Evolutionary conservation across 2,113 vertebrate genomes (phyloP).

Genomic region (Chelonoidis abingdonii): DNA sequence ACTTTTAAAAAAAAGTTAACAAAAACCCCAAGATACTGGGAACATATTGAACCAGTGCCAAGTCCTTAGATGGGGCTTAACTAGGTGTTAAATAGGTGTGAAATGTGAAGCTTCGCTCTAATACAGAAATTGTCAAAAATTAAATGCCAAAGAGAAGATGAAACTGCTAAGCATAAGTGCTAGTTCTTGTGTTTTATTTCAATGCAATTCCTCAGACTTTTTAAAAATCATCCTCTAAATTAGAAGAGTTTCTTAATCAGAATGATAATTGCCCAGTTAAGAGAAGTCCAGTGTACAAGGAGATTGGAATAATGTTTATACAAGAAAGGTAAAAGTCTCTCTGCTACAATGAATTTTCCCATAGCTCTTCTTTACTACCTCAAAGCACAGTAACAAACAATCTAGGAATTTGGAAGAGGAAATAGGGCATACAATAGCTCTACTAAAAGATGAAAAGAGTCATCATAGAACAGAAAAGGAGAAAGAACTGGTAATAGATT

Average conservation of each 20-base stretch:
- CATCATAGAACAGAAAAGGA: not conserved
- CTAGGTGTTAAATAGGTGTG: conserved; percentile 11
- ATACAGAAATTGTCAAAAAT: not conserved
- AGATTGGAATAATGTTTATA: not conserved
- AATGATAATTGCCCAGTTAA: conserved; percentile 2
- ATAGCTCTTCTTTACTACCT: fast-evolving
- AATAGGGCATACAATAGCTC: not conserved
- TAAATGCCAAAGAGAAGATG: not conserved
- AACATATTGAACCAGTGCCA: conserved; percentile 24
- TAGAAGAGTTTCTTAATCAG: conserved; percentile 18
- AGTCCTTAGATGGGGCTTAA: not conserved
- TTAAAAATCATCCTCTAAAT: not conserved
- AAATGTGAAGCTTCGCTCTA: not conserved
- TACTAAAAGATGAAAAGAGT: not conserved
- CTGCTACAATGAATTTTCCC: not conserved
- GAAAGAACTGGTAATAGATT: not conserved
- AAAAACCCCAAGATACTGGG: not conserved
- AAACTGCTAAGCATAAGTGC: not conserved
- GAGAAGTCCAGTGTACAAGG: not conserved
- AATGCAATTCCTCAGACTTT: not conserved
- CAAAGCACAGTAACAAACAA: not conserved
- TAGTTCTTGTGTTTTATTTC: not conserved
- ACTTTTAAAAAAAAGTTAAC: not conserved
- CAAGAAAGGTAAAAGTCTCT: not conserved
- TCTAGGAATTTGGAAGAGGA: not conserved